Base-by-base conservation (phyloP, 2,888 invertebrate species). In the Chromoteleia sp. region DNA sequence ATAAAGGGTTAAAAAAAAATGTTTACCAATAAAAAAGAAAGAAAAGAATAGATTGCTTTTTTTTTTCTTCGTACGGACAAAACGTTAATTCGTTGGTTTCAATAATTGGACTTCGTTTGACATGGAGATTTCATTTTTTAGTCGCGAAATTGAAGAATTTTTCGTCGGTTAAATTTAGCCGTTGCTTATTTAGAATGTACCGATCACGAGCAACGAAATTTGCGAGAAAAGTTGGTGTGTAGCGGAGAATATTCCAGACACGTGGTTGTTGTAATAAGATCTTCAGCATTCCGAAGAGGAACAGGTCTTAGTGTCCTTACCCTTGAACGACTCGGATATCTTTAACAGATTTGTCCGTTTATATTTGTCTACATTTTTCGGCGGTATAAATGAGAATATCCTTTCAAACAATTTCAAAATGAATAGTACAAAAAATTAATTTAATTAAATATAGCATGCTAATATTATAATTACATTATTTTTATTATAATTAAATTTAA, bases 241-340 rank as follows among this genome's bases (percentile, higher is more conserved):
- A 8, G 14, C 0, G 30, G 33, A 74, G 58, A 58, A 48, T 74
- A 80, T 75, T 75, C 65, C 41, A 73, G 81, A 84, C 87, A 86
- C 85, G 85, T 82, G 86, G 85, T 86, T 84, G 84, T 82, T 86
- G 85, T 88, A 89, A 88, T 88, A 82, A 85, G 84, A 84, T 86
- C 86, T 85, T 87, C 86, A 88, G 85, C 86, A 89, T 88, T 88
- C 87, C 85, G 76, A 12, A 76, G 63, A 76, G 81, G 84, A 87
- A 84, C 89, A 89, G 88, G 88, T 89, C 86, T 86, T 83, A 86
- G 89, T 89, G 87, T 87, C 85, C 86, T 76, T 61, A 76, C 59
- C 76, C 76, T 67, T 41, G 58, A 54, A 59, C 52, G 52, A 76
- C 41, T 67, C 43, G 54, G 50, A 41, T 68, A 43, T 65, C 68